These are phyloP conservation scores for Botrylloides violaceus DNA, from an alignment of 23 tunicate genomes.

Conservation along the genomic window DNA sequence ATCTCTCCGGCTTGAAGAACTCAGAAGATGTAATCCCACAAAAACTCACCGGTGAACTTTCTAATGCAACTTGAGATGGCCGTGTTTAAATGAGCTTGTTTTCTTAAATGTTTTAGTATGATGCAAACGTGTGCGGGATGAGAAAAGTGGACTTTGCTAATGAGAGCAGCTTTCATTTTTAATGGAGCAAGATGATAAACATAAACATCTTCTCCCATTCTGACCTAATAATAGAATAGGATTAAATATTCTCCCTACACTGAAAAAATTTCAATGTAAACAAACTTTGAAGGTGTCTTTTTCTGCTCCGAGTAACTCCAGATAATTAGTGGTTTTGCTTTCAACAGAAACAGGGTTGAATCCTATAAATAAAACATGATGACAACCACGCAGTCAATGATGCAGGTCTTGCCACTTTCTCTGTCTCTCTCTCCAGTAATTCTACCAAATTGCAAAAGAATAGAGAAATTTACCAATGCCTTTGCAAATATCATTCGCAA, in stretches of 20 bases:
- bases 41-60: neutral
- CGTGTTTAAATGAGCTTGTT: conserved; percentile 65
- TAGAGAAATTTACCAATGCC: conserved; percentile 30
- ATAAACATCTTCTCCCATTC: conserved; percentile 26
- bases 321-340: conserved; percentile 17
- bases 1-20: neutral
- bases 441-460: no score
- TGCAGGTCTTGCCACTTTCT: no score
- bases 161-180: conserved; percentile 27
- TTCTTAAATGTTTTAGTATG: conserved; percentile 34
- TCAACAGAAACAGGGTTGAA: conserved; percentile 3
- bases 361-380: neutral
- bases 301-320: conserved; percentile 30
- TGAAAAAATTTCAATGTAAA: neutral
- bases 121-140: conserved; percentile 58
- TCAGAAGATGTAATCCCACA: neutral
- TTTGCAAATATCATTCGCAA: conserved; percentile 41
- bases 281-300: conserved; percentile 30
- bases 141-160: conserved; percentile 44
- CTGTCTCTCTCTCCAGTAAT: no score
- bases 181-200: conserved; percentile 41
- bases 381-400: no score
- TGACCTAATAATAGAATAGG: conserved; percentile 15
- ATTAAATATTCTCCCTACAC: neutral
- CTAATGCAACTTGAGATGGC: conserved; percentile 57